Base-by-base conservation (phyloP, 2,888 invertebrate species). In the Elysia crispata region DNA sequence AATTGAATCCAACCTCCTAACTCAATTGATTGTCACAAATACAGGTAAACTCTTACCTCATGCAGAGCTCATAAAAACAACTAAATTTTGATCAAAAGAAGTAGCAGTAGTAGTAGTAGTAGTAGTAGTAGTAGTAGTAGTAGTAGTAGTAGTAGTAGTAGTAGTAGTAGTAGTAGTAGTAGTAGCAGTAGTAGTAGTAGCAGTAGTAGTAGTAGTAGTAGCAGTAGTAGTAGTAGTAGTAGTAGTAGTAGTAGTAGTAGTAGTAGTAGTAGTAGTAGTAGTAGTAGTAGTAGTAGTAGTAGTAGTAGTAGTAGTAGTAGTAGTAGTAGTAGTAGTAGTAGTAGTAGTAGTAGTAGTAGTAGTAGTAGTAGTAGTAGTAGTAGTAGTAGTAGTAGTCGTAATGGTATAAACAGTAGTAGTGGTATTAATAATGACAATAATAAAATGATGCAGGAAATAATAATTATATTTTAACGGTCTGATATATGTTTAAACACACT, bases 131-230 rank as follows among this genome's bases (percentile, higher is more conserved):
- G 18, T 15, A 54, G 54, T 18, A 54, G 15, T 18, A 13, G 18
- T 15, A 18, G 54, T 64, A 64, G 18, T 64, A 64, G 15, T 64
- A 13, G 64, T 64, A 64, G 64, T 64, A 64, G 23, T 23, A 64
- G 64, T 23, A 64, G 64, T 23, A 64, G 64, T 23, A 64, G 64
- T 23, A 64, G 64, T 64, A 64, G 64, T 64, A 64, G 64, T 64
- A 64, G 64, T 23, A 64, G 64, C 23, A 64, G 64, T 23, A 64
- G 64, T 23, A 64, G 64, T 64, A 64, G 64, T 23, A 64, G 64
- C 23, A 64, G 64, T 64, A 64, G 23, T 64, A 64, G 64, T 64
- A 64, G 64, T 23, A 64, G 64, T 23, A 64, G 64, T 23, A 64
- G 64, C 23, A 64, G 64, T 23, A 64, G 64, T 23, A 64, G 23